Percentiles rank a stretch among this genome's conserved stretches.
Evolutionary conservation across 1,140 invertebrate species (phyloP).

Genomic region (Drosophila novamexicana): DNA sequence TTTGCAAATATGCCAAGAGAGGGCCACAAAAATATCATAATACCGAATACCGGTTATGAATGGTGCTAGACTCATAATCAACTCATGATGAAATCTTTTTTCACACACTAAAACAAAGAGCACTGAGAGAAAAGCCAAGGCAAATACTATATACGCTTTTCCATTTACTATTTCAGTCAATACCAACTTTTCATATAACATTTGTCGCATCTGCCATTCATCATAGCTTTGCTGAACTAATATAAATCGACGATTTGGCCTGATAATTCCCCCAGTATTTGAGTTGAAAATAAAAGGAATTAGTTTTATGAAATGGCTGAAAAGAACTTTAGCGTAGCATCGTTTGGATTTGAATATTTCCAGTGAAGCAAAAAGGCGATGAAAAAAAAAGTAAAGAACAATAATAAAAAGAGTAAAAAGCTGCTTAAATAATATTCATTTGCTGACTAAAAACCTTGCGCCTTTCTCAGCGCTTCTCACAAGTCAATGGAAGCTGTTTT

Average conservation of each 20-base stretch:
- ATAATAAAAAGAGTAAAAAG: background rate
- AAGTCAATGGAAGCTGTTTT: background rate
- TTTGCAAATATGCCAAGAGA: slow-evolving; percentile 51
- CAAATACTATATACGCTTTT: background rate
- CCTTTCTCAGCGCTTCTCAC: background rate
- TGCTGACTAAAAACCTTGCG: background rate
- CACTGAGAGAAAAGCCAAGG: background rate
- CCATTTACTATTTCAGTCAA: slow-evolving; percentile 4
- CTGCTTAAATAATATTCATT: background rate
- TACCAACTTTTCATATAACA: no score
- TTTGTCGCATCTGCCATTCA: background rate
- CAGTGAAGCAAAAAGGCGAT: no score
- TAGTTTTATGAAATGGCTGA: no score
- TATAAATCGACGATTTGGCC: slow-evolving; percentile 5
- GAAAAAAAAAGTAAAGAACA: background rate
- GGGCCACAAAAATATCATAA: slow-evolving; percentile 22
- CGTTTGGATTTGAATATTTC: no score
- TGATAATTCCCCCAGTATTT: no score
- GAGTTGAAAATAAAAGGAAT: no score
- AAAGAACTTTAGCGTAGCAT: no score
- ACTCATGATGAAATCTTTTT: slow-evolving; percentile 18
- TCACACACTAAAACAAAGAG: slow-evolving; percentile 1
- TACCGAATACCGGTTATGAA: slow-evolving; percentile 21
- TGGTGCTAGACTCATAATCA: slow-evolving; percentile 17
- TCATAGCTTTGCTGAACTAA: background rate